phyloP scores from a whole-genome alignment of 2,113 vertebrate species.

The Nyctibius bracteatus region DNA sequence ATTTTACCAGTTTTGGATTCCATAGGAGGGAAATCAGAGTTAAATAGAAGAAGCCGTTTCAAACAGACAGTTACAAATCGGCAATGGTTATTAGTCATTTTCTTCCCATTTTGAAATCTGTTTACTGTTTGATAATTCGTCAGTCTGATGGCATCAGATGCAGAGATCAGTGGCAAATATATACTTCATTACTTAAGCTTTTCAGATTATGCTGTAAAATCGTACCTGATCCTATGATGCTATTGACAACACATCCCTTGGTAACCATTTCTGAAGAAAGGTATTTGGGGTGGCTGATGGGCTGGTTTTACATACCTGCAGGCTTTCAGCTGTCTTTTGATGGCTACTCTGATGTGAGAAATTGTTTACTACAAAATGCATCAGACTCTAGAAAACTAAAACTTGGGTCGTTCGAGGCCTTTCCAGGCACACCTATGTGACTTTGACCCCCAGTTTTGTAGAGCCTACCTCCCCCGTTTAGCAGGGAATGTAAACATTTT shows the following conservation, averaged over 20 bases:
- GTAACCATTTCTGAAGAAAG: neutral
- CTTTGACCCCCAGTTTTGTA: neutral
- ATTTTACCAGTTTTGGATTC: neutral
- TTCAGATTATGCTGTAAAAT: neutral
- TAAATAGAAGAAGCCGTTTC: neutral
- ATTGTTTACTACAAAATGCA: neutral
- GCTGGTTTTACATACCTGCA: neutral
- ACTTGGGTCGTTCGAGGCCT: neutral
- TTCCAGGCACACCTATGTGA: neutral
- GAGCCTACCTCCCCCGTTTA: neutral
- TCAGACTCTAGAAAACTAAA: neutral
- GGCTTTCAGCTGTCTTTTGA: neutral
- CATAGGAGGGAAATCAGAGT: neutral
- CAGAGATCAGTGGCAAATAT: neutral
- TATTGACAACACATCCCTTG: neutral
- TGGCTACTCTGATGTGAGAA: neutral
- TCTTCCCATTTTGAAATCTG: neutral
- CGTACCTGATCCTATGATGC: neutral
- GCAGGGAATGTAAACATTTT: neutral
- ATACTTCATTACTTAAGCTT: neutral
- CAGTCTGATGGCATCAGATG: neutral
- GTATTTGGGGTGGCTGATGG: neutral
- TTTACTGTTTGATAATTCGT: neutral
- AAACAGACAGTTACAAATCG: neutral
- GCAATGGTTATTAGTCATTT: neutral